These are phyloP conservation scores for Corbicula japonica DNA, from an alignment of 2,888 invertebrate species.

Conservation along the genomic window DNA sequence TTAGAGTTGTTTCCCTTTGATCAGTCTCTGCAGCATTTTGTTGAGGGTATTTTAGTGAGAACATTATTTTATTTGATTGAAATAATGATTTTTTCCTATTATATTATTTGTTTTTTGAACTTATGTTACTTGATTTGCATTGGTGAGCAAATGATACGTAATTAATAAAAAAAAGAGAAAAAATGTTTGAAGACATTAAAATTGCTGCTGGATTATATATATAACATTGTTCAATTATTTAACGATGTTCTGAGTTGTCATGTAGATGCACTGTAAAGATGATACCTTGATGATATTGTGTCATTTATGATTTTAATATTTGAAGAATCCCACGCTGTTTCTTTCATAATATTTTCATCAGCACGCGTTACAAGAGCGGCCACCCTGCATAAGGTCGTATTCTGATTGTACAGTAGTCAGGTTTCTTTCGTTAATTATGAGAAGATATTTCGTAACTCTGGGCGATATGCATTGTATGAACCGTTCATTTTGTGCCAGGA, in stretches of 20 bases:
- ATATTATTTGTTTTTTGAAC: background rate
- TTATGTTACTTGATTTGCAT: background rate
- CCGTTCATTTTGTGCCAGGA: background rate
- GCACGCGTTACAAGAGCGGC: background rate
- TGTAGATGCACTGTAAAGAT: too few species aligned
- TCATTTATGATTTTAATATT: too few species aligned
- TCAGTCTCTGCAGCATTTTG: background rate
- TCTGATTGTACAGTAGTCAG: background rate
- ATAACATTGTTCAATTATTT: too few species aligned
- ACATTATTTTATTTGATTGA: background rate
- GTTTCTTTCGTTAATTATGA: constrained; percentile 5
- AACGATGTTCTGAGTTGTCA: too few species aligned
- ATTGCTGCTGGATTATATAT: too few species aligned
- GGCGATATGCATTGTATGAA: background rate
- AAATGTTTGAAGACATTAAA: too few species aligned
- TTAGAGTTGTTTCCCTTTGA: constrained; percentile 32
- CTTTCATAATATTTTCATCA: constrained; percentile 21
- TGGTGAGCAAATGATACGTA: too few species aligned
- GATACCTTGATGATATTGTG: too few species aligned
- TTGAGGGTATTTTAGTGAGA: background rate
- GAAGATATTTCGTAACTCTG: background rate
- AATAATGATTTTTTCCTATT: constrained; percentile 1
- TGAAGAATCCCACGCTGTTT: constrained; percentile 21
- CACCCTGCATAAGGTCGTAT: constrained; percentile 22
- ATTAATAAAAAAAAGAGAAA: too few species aligned